Percentiles rank a stretch among this genome's conserved stretches.
phyloP scores from a whole-genome alignment of 2,797 vertebrate genomes.

The Acanthis flammea region DNA sequence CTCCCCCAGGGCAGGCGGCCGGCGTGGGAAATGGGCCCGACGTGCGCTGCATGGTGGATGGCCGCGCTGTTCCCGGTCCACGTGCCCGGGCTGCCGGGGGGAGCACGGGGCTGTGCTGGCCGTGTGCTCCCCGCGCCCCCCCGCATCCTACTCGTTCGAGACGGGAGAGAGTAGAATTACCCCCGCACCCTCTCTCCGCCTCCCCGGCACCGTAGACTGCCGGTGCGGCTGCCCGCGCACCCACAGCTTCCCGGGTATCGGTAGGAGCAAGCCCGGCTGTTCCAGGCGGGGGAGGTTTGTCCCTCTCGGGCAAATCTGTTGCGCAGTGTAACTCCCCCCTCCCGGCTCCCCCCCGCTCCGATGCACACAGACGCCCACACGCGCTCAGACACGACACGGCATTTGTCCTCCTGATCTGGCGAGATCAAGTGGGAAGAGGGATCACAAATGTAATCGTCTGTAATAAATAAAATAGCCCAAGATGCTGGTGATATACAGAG shows the following conservation, averaged over 20 bases:
- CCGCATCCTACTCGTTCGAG: background rate
- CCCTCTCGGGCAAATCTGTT: background rate
- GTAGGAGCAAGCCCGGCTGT: background rate
- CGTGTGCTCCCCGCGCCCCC: background rate
- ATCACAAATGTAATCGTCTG: slow-evolving; percentile 63
- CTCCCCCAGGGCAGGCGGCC: slow-evolving; percentile 42
- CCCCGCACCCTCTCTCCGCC: background rate
- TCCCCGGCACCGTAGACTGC: background rate
- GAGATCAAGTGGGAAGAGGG: slow-evolving; percentile 60
- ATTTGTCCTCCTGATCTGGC: slow-evolving; percentile 61
- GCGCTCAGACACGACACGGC: background rate
- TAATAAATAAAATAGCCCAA: slow-evolving; percentile 64
- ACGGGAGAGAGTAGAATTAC: background rate
- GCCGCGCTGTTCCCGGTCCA: background rate
- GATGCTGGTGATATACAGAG: background rate
- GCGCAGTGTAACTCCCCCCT: background rate
- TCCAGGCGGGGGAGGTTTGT: background rate
- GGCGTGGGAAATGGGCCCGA: slow-evolving; percentile 78
- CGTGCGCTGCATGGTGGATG: slow-evolving; percentile 73
- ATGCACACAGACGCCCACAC: background rate
- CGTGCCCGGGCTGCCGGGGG: background rate
- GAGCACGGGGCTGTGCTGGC: background rate
- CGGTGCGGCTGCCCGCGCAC: background rate
- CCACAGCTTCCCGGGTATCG: background rate
- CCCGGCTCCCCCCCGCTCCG: background rate